Evolutionary conservation across 2,797 vertebrate species (phyloP), one percentile per base, ranked within the genome.

Genomic region (Esox masquinongy): DNA sequence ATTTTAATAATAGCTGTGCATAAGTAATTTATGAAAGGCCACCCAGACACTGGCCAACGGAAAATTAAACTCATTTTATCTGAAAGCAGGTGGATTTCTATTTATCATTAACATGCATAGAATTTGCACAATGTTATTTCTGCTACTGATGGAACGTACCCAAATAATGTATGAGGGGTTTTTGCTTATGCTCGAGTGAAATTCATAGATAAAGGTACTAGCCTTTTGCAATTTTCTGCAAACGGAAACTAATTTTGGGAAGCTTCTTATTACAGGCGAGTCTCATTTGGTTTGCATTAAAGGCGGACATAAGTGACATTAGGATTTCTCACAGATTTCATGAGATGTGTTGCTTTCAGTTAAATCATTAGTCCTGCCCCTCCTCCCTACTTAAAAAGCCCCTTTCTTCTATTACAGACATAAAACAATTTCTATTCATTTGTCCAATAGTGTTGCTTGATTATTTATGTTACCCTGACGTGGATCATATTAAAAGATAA

Each of bases 71-170:
- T 97, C 97, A 98, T 99, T 99, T 99, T 99, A 99, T 99, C 97
- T 96, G 97, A 95, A 97, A 97, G 97, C 97, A 99, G 97, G 97
- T 99, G 97, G 96, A 99, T 98, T 98, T 97, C 96, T 99, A 98
- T 99, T 98, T 99, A 99, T 99, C 97, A 99, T 99, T 99, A 99
- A 96, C 98, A 99, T 99, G 97, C 97, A 99, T 99, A 98, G 97
- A 99, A 98, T 99, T 99, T 97, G 95, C 97, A 96, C 97, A 97
- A 95, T 97, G 96, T 98, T 99, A 98, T 99, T 99, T 96, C 96
- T 97, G 95, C 91, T 95, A 97, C 96, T 98, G 98, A 98, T 99
- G 97, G 97, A 97, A 98, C 97, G 97, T 98, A 97, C 96, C 98
- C 96, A 99, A 98, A 98, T 99, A 98, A 98, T 98, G 97, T 98